Evolutionary conservation across 2,888 invertebrate genomes (phyloP).

Genomic region (Phrixothrix hirtus): DNA sequence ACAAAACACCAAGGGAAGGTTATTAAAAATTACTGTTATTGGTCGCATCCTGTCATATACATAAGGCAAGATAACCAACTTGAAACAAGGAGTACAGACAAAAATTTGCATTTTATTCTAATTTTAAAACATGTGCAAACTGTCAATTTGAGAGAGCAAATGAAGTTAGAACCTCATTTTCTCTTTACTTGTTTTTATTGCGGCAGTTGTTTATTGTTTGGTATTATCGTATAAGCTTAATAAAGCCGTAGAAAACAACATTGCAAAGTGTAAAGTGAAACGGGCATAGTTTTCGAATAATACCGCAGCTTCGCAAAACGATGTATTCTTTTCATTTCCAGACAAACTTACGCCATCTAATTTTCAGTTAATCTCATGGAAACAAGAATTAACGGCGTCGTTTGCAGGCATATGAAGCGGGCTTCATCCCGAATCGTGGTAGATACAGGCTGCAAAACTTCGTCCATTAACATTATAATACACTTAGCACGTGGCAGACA

Average conservation of each 20-base stretch:
- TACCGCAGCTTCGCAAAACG: conserved; percentile 48
- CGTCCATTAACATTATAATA: conserved; percentile 56
- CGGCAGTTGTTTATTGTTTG: conserved; percentile 27
- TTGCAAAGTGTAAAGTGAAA: conserved; percentile 29
- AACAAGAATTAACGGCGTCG: conserved; percentile 58
- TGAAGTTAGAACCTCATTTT: conserved; percentile 31
- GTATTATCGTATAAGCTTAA: conserved; percentile 30
- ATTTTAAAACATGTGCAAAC: conserved; percentile 29
- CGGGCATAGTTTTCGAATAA: conserved; percentile 53
- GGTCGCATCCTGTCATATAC: conserved; percentile 10
- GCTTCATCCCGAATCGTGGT: conserved; percentile 45
- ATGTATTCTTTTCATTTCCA: conserved; percentile 55
- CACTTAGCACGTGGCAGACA: conserved; percentile 54
- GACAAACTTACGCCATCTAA: conserved; percentile 58
- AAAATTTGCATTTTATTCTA: conserved; percentile 29
- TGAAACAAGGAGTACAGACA: conserved; percentile 20
- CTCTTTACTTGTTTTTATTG: conserved; percentile 29
- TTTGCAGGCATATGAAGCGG: conserved; percentile 57
- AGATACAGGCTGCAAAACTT: conserved; percentile 53
- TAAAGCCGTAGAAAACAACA: conserved; percentile 25
- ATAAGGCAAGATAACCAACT: conserved; percentile 18
- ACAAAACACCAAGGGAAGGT: conserved; percentile 8
- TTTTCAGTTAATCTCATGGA: conserved; percentile 58
- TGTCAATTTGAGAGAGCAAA: conserved; percentile 30
- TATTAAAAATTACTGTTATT: conserved; percentile 24